Base-by-base conservation (phyloP, 2,888 invertebrate genomes). In the Muschampia plurimacula region DNA sequence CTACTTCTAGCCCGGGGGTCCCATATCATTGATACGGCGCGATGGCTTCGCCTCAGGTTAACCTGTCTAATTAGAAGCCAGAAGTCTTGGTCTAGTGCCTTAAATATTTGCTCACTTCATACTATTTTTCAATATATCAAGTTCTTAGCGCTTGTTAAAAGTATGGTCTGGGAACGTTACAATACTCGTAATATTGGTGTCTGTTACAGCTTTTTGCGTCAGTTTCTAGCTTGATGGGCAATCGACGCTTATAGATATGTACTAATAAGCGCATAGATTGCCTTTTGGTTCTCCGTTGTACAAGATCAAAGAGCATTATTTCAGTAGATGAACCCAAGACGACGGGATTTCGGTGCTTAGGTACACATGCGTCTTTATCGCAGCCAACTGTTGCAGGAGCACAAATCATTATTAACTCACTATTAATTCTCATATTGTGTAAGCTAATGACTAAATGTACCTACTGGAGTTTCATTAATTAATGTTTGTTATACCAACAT, bases 261-360 rank as follows among this genome's bases (percentile, higher is more conserved):
- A 65, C 76, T 74, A 78, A n/a, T 69, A 76, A 79, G 75, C 75
- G 74, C 75, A 77, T 75, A 78, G 71, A 84, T 84, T 87, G 82
- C 85, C 87, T 86, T 86, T 85, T 84, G 83, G 84, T 74, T 77
- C 69, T 49, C 46, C 75, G 57, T 62, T 66, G 9, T 13, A 59
- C 57, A 44, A 86, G 83, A 86, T 90, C 89, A 90, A 89, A 89
- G 86, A 82, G 82, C 83, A 82, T 84, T 81, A 78, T 76, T 74
- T 72, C 77, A 78, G 77, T 80, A 83, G 82, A 77, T 79, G 78
- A 66, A 74, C 81, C 80, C 81, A 83, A 82, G 79, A 79, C 79
- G 78, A 79, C 9, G 81, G 85, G 84, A 89, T 86, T 87, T 84
- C 55, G 59, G 46, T 59, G 36, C 59, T 65, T 9, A 60, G n/a